Base-by-base conservation (phyloP, 2,113 vertebrate genomes). In the Equus quagga region DNA sequence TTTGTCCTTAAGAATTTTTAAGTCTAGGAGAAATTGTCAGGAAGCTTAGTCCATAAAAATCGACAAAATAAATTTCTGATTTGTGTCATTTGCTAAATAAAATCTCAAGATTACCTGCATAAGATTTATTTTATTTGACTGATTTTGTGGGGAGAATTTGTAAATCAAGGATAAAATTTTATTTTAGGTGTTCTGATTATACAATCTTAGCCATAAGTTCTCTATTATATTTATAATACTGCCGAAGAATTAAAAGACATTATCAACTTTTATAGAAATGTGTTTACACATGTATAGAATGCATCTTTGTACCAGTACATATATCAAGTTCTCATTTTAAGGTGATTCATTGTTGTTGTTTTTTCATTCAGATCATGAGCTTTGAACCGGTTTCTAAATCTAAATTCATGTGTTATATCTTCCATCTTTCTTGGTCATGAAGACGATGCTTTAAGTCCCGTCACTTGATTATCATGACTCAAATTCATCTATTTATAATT, bases 1-100 rank as follows among this genome's bases (percentile, higher is more conserved):
- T 98, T 93, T 67, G 69, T 10, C 78, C 31, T 81, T 75, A 24
- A 95, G 14, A 95, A 49, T 24, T 24, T 88, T 64, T 60, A 64
- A 76, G 21, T 81, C 60, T 24, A 65, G 69, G 23, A 72, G 26
- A 75, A 64, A 46, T 33, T 70, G 14, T 72, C 26, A n/a, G 19
- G 44, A 67, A 92, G 73, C 14, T 24, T 54, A 75, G 9, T 73
- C 8, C 13, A 69, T 44, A n/a, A 73, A 90, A 97, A 69, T 33
- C 58, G 10, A 46, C 26, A 83, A 89, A 79, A 70, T 58, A n/a
- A n/a, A 86, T 56, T 60, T 80, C 12, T 73, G 46, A 28, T 58
- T 36, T 17, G 14, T 58, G 18, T 62, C 28, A 82, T 83, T 87
- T 89, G 4, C 17, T 64, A 62, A 84, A 21, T 49, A 92, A 76